Conservation (phyloP, 2,113 vertebrate species). For the Podocnemis expansa region DNA sequence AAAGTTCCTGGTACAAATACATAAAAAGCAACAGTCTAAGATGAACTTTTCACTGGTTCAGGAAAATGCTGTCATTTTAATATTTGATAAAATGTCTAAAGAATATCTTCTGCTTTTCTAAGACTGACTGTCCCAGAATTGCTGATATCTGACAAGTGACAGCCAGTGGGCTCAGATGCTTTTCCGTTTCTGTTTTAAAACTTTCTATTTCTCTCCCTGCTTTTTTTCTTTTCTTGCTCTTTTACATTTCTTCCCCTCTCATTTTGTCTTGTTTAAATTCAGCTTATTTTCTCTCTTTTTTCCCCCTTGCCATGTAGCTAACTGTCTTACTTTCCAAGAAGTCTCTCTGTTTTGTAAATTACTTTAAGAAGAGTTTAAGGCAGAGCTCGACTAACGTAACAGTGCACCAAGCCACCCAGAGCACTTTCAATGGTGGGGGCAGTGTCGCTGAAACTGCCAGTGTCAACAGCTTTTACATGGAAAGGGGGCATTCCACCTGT, state of each 20-base stretch:
- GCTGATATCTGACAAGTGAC: no score
- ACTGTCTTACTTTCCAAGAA: background rate
- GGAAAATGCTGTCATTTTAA: background rate
- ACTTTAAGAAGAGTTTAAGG: background rate
- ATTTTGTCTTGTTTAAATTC: background rate
- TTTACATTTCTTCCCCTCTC: background rate
- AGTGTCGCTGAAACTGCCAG: no score
- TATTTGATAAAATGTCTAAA: background rate
- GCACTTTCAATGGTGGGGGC: no score
- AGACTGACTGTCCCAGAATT: background rate
- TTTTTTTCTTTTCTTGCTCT: no score
- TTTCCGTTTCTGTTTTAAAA: no score
- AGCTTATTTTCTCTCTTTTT: background rate
- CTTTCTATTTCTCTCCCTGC: no score
- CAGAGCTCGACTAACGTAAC: no score
- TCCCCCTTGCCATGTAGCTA: background rate
- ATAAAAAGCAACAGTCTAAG: background rate
- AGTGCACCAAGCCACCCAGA: no score
- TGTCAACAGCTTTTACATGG: no score
- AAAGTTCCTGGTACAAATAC: background rate
- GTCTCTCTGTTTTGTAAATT: background rate
- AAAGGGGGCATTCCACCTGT: no score
- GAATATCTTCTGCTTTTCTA: background rate
- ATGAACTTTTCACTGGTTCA: background rate
- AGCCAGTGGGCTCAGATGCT: no score